phyloP scores from a whole-genome alignment of 2,797 vertebrate species.

The Pseudomugil gertrudae region DNA sequence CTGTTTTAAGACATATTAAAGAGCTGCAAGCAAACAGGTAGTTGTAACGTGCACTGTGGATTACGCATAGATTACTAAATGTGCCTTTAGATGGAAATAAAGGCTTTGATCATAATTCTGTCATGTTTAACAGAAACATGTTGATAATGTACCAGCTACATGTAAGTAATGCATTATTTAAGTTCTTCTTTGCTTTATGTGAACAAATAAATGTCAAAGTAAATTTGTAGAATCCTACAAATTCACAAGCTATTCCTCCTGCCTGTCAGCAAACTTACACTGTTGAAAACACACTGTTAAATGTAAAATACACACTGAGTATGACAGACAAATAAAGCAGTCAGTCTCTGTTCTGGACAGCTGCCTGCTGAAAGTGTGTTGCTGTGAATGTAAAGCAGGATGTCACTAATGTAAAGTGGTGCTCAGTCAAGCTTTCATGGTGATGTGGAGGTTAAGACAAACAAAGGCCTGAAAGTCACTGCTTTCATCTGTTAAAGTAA shows the following conservation, averaged over 20 bases:
- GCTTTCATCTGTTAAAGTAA: conserved; percentile 24
- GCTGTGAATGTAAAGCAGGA: conserved; percentile 35
- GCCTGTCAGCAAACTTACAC: not conserved
- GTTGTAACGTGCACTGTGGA: too few relatives aligned
- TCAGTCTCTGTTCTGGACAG: conserved; percentile 8
- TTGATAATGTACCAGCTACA: fast-evolving
- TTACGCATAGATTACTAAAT: too few relatives aligned
- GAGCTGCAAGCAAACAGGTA: too few relatives aligned
- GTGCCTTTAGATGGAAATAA: too few relatives aligned
- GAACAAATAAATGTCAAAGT: not conserved
- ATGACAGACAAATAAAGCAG: conserved; percentile 28
- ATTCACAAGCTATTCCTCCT: not conserved
- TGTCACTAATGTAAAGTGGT: not conserved
- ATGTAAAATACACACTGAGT: not conserved
- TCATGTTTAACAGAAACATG: not conserved
- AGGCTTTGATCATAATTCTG: too few relatives aligned
- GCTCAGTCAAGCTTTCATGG: conserved; percentile 14
- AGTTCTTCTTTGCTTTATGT: fast-evolving
- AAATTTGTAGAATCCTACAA: not conserved
- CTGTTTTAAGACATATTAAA: not conserved
- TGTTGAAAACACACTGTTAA: not conserved
- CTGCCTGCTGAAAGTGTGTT: conserved; percentile 10
- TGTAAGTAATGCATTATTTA: not conserved
- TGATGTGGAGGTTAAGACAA: conserved; percentile 13
- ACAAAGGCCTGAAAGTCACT: conserved; percentile 28